Percentiles rank a stretch among this genome's conserved stretches.
phyloP scores from a whole-genome alignment of 2,888 invertebrate genomes.

The Phyto melanocephala region DNA sequence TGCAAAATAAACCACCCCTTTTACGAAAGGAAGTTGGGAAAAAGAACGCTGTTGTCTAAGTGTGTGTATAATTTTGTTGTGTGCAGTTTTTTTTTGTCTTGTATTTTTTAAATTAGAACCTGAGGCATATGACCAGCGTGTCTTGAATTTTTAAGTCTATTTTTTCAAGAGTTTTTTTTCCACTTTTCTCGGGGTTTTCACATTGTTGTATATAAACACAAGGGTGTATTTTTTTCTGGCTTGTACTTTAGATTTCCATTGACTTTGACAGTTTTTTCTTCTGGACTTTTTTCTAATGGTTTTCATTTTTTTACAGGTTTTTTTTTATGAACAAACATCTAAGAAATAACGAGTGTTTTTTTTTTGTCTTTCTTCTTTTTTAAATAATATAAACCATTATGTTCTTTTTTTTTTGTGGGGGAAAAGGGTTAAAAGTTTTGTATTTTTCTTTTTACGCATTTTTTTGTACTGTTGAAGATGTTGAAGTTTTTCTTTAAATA shows the following conservation, averaged over 20 bases:
- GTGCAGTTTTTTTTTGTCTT: conserved; percentile 45
- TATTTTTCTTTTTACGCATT: neutral
- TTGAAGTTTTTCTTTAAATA: conserved; percentile 27
- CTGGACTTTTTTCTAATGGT: conserved; percentile 42
- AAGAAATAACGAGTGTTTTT: neutral
- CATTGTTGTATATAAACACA: conserved; percentile 10
- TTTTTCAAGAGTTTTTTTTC: conserved; percentile 14
- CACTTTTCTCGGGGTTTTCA: neutral
- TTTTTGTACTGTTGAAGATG: neutral
- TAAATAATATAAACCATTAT: conserved; percentile 11
- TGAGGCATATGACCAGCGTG: conserved; percentile 64
- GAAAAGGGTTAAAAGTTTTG: conserved; percentile 34
- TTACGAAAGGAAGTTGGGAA: neutral
- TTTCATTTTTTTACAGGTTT: neutral
- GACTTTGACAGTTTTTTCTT: conserved; percentile 57
- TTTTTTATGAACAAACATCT: neutral
- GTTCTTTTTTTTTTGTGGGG: neutral
- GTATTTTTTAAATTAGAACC: conserved; percentile 61
- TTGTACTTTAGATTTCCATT: conserved; percentile 37
- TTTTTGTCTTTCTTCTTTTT: neutral
- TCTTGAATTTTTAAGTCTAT: conserved; percentile 63
- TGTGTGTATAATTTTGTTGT: neutral
- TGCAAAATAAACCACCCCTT: conserved; percentile 53
- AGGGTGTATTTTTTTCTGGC: conserved; percentile 38
- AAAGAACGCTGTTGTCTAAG: neutral